Evolutionary conservation across 2,113 vertebrate genomes (phyloP).

Genomic region (Daphoenositta chrysoptera): DNA sequence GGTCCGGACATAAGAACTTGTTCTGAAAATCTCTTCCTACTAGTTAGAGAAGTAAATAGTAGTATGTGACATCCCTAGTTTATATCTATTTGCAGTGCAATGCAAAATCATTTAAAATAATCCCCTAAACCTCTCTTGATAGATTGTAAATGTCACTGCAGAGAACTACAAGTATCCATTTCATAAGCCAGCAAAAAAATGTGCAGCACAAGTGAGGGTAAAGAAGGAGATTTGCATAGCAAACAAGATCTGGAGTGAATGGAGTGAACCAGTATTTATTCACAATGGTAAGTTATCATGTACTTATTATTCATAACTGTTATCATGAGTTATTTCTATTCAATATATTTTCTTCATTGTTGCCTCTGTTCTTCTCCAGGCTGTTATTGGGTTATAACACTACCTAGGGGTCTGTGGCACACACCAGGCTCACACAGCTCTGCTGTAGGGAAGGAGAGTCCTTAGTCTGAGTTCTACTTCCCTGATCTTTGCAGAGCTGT

Average conservation of each 20-base stretch:
- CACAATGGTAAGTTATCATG: background rate
- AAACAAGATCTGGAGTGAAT: slow-evolving; percentile 69
- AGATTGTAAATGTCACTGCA: slow-evolving; percentile 22
- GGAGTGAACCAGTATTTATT: slow-evolving; percentile 59
- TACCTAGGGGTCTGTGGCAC: background rate
- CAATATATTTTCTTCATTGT: background rate
- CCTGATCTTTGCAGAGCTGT: background rate
- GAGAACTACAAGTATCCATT: slow-evolving; percentile 12
- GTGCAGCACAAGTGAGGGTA: slow-evolving; percentile 46
- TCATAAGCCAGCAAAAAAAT: slow-evolving; percentile 7
- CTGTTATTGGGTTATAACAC: background rate
- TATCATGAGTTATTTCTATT: background rate
- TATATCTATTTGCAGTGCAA: background rate
- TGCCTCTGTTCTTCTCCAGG: background rate
- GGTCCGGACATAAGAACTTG: background rate
- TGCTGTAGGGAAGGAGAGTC: background rate
- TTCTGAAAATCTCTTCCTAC: background rate
- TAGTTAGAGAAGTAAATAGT: background rate
- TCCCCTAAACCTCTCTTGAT: background rate
- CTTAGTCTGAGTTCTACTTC: background rate
- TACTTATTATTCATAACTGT: background rate
- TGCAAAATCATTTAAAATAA: background rate
- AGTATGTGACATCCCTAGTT: background rate
- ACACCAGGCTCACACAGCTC: background rate
- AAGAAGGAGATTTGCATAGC: slow-evolving; percentile 23